Evolutionary conservation across 2,797 vertebrate genomes (phyloP).

Genomic region (Bradypus variegatus): DNA sequence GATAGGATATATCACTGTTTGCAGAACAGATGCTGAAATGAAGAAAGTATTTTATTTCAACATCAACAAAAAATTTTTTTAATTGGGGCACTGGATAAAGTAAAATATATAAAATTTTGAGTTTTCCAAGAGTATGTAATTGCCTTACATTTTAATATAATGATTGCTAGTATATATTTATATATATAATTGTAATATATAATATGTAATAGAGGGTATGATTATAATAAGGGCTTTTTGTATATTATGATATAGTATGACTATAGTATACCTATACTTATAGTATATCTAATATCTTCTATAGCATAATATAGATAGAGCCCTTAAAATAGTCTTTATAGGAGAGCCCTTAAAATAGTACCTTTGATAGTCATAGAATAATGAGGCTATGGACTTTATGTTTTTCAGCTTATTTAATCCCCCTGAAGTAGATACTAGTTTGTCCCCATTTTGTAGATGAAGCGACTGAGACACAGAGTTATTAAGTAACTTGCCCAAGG

Average conservation of each 20-base stretch:
- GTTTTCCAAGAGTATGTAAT: not conserved
- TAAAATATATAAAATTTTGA: not conserved
- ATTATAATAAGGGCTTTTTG: not conserved
- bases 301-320: not conserved
- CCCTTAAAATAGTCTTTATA: not conserved
- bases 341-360: not conserved
- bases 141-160: conserved; percentile 14
- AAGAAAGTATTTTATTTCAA: conserved; percentile 28
- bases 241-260: not conserved
- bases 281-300: not conserved
- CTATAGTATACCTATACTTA: too few relatives aligned
- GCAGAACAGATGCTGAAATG: not conserved
- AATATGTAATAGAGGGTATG: not conserved
- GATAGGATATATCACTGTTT: not conserved
- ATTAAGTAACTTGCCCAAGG: not conserved
- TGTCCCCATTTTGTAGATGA: not conserved
- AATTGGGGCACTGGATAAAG: not conserved
- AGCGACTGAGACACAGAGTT: not conserved
- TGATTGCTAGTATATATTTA: conserved; percentile 29
- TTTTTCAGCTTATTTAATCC: conserved; percentile 13
- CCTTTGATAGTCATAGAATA: not conserved
- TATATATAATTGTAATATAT: too few relatives aligned
- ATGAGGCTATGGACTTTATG: not conserved
- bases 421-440: not conserved
- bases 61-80: not conserved